Evolutionary conservation across 2,113 vertebrate species (phyloP).

Genomic region (Tautogolabrus adspersus): DNA sequence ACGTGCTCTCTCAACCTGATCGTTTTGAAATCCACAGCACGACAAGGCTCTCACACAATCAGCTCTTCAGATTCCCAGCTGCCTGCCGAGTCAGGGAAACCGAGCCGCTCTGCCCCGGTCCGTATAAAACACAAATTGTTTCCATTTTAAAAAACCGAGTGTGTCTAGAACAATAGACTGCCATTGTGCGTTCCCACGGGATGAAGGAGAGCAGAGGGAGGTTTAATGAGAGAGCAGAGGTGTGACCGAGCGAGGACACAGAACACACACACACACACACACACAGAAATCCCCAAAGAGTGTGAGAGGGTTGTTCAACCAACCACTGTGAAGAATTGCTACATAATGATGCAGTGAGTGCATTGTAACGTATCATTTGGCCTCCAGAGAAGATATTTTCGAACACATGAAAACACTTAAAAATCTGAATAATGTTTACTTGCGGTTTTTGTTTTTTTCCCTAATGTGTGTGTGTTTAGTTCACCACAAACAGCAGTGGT

Average conservation of each 20-base stretch:
- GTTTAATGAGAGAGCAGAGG: conserved; percentile 71
- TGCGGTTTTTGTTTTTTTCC: conserved; percentile 49
- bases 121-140: conserved; percentile 73
- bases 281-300: conserved; percentile 49
- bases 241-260: conserved; percentile 57
- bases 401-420: conserved; percentile 75
- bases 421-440: conserved; percentile 78
- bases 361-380: conserved; percentile 80
- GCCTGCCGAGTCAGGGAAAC: conserved; percentile 61
- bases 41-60: conserved; percentile 44
- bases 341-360: conserved; percentile 74
- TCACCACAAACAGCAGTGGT: conserved; percentile 46
- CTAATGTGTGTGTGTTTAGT: conserved; percentile 53
- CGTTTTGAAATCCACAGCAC: conserved; percentile 65
- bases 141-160: conserved; percentile 68
- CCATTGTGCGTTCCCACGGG: conserved; percentile 72
- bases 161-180: conserved; percentile 66
- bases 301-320: conserved; percentile 59
- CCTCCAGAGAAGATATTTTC: conserved; percentile 74
- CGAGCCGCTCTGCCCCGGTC: conserved; percentile 51
- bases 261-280: conserved; percentile 37
- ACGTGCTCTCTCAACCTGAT: conserved; percentile 63
- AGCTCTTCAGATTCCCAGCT: conserved; percentile 61
- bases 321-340: conserved; percentile 67
- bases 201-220: conserved; percentile 39